Conservation (phyloP, 2,888 invertebrate species). For the Amphiduros pacificus region DNA sequence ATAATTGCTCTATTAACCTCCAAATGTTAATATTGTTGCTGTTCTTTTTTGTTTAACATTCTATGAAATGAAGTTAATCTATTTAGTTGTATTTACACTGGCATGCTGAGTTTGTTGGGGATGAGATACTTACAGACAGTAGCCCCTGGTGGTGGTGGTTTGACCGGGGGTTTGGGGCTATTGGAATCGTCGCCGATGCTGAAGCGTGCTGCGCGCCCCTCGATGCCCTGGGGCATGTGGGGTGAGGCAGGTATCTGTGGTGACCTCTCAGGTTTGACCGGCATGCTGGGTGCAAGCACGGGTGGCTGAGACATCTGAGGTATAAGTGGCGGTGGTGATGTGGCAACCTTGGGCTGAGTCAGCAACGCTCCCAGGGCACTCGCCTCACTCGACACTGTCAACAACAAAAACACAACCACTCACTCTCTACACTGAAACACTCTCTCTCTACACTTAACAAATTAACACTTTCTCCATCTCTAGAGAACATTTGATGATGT, state of each 20-base stretch:
- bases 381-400: constrained; percentile 9
- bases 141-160: constrained; percentile 51
- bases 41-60: no score
- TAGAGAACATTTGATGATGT: no score
- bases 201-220: no score
- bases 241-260: constrained; percentile 10
- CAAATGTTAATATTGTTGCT: no score
- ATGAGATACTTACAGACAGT: constrained; percentile 47
- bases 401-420: neutral
- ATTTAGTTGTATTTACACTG: no score
- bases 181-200: constrained; percentile 42
- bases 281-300: neutral
- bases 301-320: constrained; percentile 8
- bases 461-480: no score
- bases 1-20: no score
- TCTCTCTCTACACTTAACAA: no score
- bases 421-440: no score
- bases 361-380: constrained; percentile 26
- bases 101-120: no score
- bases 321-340: constrained; percentile 17
- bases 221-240: constrained; percentile 10
- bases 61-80: no score
- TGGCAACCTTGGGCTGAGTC: constrained; percentile 15
- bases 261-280: no score
- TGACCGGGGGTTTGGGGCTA: constrained; percentile 48